phyloP scores from a whole-genome alignment of 1,140 invertebrate species.

The Chrysoperla carnea region DNA sequence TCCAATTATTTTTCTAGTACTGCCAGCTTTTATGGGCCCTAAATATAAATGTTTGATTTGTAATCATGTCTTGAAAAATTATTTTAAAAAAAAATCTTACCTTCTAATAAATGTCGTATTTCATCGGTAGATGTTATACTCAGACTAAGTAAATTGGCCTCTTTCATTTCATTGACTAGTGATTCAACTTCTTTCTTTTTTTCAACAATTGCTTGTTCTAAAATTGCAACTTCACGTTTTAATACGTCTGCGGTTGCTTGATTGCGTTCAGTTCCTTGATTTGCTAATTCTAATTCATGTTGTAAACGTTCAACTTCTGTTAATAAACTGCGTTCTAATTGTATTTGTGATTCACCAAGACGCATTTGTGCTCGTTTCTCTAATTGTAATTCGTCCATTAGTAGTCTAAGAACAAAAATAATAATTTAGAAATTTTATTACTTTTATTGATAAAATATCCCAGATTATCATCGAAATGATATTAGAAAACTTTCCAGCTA shows the following conservation, averaged over 20 bases:
- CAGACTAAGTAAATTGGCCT: slow-evolving; percentile 75
- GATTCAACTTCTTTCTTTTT: slow-evolving; percentile 73
- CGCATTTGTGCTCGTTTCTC: slow-evolving; percentile 31
- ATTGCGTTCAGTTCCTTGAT: slow-evolving; percentile 60
- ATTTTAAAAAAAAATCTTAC: slow-evolving; percentile 19
- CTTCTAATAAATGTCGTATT: slow-evolving; percentile 60
- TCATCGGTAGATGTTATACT: slow-evolving; percentile 69
- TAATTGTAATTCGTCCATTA: slow-evolving; percentile 39
- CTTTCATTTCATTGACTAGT: slow-evolving; percentile 76
- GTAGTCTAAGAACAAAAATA: slow-evolving; percentile 22
- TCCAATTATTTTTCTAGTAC: slow-evolving; percentile 74
- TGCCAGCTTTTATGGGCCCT: slow-evolving; percentile 69
- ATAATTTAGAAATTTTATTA: slow-evolving; percentile 1
- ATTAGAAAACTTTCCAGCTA: not conserved
- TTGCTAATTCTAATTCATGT: slow-evolving; percentile 63
- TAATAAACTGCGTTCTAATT: slow-evolving; percentile 55
- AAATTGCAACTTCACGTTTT: slow-evolving; percentile 52
- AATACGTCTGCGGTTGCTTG: slow-evolving; percentile 64
- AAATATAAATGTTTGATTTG: slow-evolving; percentile 8
- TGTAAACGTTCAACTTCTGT: slow-evolving; percentile 65
- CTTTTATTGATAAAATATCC: not conserved
- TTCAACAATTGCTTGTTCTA: slow-evolving; percentile 64
- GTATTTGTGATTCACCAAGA: slow-evolving; percentile 28
- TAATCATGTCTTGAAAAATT: slow-evolving; percentile 2
- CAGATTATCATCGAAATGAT: not conserved